Percentiles rank a stretch among this genome's conserved stretches.
Conservation (phyloP, 2,113 vertebrate genomes). For the Narcine bancroftii region DNA sequence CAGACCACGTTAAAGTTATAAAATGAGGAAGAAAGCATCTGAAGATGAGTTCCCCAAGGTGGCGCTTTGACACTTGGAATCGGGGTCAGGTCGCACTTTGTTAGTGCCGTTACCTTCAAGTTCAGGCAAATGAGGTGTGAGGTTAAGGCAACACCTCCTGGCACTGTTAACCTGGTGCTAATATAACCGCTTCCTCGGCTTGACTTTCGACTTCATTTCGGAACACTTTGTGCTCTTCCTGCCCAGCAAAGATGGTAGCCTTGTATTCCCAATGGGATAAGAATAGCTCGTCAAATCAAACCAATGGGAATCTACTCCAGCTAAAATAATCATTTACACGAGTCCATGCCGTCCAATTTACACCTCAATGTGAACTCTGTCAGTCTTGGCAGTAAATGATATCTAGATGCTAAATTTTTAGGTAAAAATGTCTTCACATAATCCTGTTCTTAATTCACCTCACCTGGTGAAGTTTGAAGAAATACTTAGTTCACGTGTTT, state of each 20-base stretch:
- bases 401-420: not conserved
- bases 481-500: not conserved
- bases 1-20: not conserved
- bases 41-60: not conserved
- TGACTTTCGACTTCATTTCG: not conserved
- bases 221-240: not conserved
- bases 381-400: too few species aligned
- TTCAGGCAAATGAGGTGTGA: too few species aligned
- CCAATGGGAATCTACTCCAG: not conserved
- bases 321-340: too few species aligned
- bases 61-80: not conserved
- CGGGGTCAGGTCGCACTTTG: not conserved
- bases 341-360: too few species aligned
- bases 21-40: not conserved
- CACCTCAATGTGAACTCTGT: too few species aligned
- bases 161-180: not conserved
- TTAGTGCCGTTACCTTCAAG: not conserved
- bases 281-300: not conserved
- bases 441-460: not conserved
- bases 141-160: not conserved
- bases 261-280: not conserved
- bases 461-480: not conserved
- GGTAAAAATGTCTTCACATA: not conserved
- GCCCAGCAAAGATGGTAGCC: not conserved
- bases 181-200: not conserved